Conservation (phyloP, 92 coral and sea anemone genomes). For the Porites rus region DNA sequence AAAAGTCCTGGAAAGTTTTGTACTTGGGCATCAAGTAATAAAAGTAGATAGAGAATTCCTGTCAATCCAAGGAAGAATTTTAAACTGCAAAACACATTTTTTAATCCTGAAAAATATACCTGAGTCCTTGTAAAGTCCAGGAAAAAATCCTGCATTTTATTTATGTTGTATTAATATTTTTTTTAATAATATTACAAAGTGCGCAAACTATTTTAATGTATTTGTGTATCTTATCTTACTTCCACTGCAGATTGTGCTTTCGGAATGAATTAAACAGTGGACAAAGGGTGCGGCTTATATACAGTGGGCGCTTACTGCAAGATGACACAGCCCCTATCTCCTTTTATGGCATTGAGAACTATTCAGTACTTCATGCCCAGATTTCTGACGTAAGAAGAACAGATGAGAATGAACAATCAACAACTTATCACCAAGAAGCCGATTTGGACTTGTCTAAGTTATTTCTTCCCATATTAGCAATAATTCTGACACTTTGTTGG, state of each 20-base stretch:
- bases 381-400: conserved; percentile 65
- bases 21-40: too few relatives aligned
- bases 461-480: conserved; percentile 82
- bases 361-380: conserved; percentile 95
- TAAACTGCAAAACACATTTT: too few relatives aligned
- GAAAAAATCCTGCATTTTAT: too few relatives aligned
- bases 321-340: conserved; percentile 76
- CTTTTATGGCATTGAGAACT: conserved; percentile 79
- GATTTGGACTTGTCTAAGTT: conserved; percentile 89
- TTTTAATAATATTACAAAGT: neutral
- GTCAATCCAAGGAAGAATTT: too few relatives aligned
- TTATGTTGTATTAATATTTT: too few relatives aligned
- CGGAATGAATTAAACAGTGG: conserved; percentile 83
- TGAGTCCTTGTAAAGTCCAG: too few relatives aligned
- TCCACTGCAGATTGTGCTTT: conserved; percentile 76
- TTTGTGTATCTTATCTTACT: neutral
- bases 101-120: too few relatives aligned
- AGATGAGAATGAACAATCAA: conserved; percentile 34
- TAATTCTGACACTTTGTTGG: conserved; percentile 86
- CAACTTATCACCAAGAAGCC: conserved; percentile 52
- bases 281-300: conserved; percentile 84
- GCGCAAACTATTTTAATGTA: neutral
- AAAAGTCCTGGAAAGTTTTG: too few relatives aligned
- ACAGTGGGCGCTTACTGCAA: conserved; percentile 85
- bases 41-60: too few relatives aligned